Evolutionary conservation across 2,888 invertebrate species (phyloP).

Genomic region (Callinectes sapidus): DNA sequence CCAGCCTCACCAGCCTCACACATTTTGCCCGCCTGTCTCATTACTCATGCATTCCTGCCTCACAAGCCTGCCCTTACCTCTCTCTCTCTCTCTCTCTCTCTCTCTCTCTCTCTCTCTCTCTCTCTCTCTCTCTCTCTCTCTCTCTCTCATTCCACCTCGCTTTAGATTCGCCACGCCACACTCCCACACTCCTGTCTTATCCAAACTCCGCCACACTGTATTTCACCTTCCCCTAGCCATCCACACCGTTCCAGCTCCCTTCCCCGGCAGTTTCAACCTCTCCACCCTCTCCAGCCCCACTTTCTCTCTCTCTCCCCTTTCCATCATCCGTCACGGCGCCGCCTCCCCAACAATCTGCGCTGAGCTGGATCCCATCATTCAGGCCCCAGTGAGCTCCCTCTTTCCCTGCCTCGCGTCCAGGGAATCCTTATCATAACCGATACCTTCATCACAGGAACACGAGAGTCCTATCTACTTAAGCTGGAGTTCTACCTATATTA

Average conservation of each 20-base stretch:
- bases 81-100: constrained; percentile 1
- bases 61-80: background rate
- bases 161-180: background rate
- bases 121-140: background rate
- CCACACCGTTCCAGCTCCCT: background rate
- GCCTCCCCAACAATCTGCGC: background rate
- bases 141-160: background rate
- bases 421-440: constrained; percentile 5
- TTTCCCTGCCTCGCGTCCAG: constrained; percentile 1
- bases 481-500: background rate
- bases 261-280: background rate
- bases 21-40: background rate
- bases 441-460: background rate
- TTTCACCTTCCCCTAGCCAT: background rate
- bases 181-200: background rate
- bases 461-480: background rate
- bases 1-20: constrained; percentile 16
- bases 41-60: constrained; percentile 18
- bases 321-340: constrained; percentile 22
- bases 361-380: constrained; percentile 20
- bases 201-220: background rate
- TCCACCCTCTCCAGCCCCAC: background rate
- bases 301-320: background rate
- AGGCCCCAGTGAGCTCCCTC: constrained; percentile 9
- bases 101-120: constrained; percentile 1